These are phyloP conservation scores for Merops nubicus DNA, from an alignment of 2,113 vertebrate species.

Conservation along the genomic window DNA sequence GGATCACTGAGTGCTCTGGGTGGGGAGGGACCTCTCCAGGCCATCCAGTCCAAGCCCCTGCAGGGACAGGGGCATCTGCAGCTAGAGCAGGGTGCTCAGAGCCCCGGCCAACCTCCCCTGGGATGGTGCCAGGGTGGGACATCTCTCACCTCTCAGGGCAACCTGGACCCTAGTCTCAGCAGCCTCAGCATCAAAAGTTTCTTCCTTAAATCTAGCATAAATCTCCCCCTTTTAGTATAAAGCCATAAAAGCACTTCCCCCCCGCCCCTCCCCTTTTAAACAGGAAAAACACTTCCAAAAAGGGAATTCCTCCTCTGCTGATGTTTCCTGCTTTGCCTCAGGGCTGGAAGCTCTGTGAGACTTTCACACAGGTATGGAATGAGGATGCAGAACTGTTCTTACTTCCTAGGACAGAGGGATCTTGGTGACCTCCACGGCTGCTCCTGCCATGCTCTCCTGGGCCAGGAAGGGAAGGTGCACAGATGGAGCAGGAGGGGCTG, in stretches of 20 bases:
- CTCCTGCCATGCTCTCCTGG: background rate
- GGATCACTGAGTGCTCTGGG: background rate
- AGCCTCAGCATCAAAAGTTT: background rate
- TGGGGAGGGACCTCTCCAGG: background rate
- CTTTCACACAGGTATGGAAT: accelerated
- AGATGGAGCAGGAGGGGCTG: background rate
- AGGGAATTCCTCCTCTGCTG: background rate
- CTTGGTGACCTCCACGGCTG: background rate
- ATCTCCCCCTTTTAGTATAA: background rate
- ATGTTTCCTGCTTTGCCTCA: background rate
- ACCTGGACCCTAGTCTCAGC: background rate
- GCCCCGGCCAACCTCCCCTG: background rate
- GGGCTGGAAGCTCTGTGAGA: background rate
- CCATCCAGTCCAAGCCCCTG: background rate
- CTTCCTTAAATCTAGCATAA: background rate
- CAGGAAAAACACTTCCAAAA: background rate
- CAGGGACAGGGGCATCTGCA: background rate
- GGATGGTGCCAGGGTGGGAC: background rate
- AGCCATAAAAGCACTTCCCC: background rate
- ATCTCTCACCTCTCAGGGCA: background rate
- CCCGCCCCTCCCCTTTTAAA: too few relatives aligned
- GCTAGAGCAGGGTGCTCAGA: background rate
- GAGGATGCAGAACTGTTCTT: background rate
- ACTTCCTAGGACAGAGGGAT: background rate
- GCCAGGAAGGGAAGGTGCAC: background rate